These are phyloP conservation scores for Diploscapter pachys DNA, from an alignment of 1,140 invertebrate genomes.

Conservation along the genomic window DNA sequence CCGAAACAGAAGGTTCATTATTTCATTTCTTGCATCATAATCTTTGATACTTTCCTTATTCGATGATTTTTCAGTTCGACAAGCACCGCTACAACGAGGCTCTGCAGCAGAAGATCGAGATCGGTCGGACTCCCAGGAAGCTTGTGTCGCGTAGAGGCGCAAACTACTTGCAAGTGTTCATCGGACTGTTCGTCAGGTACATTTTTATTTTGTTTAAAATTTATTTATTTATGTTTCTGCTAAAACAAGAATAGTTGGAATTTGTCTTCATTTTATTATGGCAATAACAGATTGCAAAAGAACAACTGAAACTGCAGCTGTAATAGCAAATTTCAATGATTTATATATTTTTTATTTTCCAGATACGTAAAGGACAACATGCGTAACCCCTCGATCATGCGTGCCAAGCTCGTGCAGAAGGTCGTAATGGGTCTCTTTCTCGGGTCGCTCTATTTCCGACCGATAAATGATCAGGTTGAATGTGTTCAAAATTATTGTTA, in stretches of 20 bases:
- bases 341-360: conserved; percentile 8
- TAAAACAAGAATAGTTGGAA: too few relatives aligned
- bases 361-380: conserved; percentile 33
- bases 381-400: conserved; percentile 39
- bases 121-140: too few relatives aligned
- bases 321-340: neutral
- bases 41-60: too few relatives aligned
- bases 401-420: conserved; percentile 44
- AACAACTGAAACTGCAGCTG: too few relatives aligned
- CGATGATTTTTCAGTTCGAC: too few relatives aligned
- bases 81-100: too few relatives aligned
- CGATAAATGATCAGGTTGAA: conserved; percentile 15
- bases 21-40: too few relatives aligned
- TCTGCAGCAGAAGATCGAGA: too few relatives aligned
- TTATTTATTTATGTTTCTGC: conserved; percentile 5
- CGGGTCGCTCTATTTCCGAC: conserved; percentile 57
- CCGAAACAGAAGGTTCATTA: too few relatives aligned
- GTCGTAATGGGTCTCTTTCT: conserved; percentile 55
- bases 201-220: neutral
- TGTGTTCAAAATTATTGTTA: conserved; percentile 5
- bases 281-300: too few relatives aligned
- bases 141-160: too few relatives aligned
- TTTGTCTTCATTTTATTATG: too few relatives aligned
- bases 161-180: neutral
- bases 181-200: conserved; percentile 9